These are phyloP conservation scores for Remorina albescens DNA, from an alignment of 2,797 vertebrate genomes.

Conservation along the genomic window DNA sequence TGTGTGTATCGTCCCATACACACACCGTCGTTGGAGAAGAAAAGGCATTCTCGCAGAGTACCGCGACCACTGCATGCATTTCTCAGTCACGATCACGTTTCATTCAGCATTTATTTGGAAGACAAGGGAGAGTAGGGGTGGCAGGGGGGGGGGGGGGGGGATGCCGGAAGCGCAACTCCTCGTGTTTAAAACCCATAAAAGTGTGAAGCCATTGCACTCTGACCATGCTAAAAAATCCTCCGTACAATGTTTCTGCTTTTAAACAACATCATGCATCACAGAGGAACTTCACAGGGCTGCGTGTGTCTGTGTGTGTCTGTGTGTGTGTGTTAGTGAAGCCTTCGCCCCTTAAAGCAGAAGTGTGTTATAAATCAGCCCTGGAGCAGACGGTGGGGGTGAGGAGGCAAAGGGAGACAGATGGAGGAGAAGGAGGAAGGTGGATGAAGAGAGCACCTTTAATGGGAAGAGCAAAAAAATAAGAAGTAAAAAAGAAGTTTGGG, in stretches of 20 bases:
- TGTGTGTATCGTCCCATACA: constrained; percentile 62
- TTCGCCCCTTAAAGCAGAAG: constrained; percentile 44
- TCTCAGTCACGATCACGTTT: constrained; percentile 29
- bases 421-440: neutral
- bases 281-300: constrained; percentile 46
- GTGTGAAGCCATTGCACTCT: constrained; percentile 62
- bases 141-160: too few relatives aligned
- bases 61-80: constrained; percentile 65
- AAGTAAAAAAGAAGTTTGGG: too few relatives aligned
- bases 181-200: constrained; percentile 53
- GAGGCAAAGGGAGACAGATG: constrained; percentile 32
- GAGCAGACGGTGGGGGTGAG: constrained; percentile 54
- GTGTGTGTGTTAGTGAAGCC: constrained; percentile 35
- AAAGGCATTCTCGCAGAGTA: constrained; percentile 53
- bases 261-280: constrained; percentile 60
- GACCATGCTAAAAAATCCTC: constrained; percentile 60
- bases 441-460: constrained; percentile 26
- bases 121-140: too few relatives aligned
- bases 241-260: constrained; percentile 59
- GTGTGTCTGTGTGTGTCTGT: constrained; percentile 29
- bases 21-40: constrained; percentile 33
- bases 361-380: constrained; percentile 53
- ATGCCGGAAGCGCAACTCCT: constrained; percentile 60
- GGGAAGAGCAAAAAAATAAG: too few relatives aligned
- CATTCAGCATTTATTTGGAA: constrained; percentile 53